phyloP scores from a whole-genome alignment of 1,140 invertebrate genomes.

The Prorops nasuta region DNA sequence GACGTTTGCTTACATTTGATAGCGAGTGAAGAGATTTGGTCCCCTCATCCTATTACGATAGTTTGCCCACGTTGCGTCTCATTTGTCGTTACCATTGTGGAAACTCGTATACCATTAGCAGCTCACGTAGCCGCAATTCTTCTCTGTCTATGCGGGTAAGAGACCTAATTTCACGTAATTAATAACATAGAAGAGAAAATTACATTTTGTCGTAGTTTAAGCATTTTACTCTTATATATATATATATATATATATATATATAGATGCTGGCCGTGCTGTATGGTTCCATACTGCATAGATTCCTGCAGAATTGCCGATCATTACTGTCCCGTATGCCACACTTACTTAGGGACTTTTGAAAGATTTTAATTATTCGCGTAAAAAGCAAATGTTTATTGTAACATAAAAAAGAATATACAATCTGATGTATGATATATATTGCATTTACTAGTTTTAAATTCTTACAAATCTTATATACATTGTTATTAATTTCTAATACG shows the following conservation, averaged over 20 bases:
- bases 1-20: no score
- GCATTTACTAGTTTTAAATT: no score
- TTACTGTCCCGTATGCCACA: slow-evolving; percentile 58
- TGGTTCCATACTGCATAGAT: slow-evolving; percentile 60
- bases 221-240: slow-evolving; percentile 5
- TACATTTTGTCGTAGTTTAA: no score
- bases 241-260: slow-evolving; percentile 14
- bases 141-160: slow-evolving; percentile 24
- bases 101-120: slow-evolving; percentile 32
- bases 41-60: slow-evolving; percentile 37
- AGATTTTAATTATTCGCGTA: no score
- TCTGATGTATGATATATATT: no score
- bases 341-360: slow-evolving; percentile 55
- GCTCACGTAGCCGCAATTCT: slow-evolving; percentile 40
- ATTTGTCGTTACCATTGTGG: slow-evolving; percentile 39
- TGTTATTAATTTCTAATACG: no score
- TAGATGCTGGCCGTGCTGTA: slow-evolving; percentile 60
- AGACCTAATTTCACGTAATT: not conserved
- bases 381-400: no score
- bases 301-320: slow-evolving; percentile 59
- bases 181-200: no score
- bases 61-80: slow-evolving; percentile 45
- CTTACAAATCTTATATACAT: no score
- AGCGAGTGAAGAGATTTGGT: no score
- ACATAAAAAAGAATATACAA: no score